Conservation (phyloP, 1,140 invertebrate species). For the Camponotus vicinus region DNA sequence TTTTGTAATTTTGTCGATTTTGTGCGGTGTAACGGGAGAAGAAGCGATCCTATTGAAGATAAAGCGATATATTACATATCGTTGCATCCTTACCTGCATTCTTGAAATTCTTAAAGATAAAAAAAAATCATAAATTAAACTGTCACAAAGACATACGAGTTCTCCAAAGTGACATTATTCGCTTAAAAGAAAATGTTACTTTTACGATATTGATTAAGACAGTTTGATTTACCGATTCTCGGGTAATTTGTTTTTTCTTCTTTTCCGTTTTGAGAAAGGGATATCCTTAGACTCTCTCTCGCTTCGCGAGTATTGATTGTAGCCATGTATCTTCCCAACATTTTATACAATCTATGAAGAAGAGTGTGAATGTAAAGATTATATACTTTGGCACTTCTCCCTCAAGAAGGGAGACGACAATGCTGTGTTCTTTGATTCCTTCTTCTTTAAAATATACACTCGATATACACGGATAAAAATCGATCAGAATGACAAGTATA, state of each 20-base stretch:
- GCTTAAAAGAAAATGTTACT: not conserved
- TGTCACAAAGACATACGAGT: not conserved
- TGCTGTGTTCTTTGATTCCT: not conserved
- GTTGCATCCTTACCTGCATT: not conserved
- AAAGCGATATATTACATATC: no score
- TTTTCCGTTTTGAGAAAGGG: not conserved
- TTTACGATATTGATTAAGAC: not conserved
- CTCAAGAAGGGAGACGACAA: not conserved
- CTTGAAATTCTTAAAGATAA: not conserved
- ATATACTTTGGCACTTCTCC: not conserved
- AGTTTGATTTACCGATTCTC: not conserved
- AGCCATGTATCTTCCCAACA: not conserved
- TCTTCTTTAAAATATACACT: slow-evolving; percentile 12
- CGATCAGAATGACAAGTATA: not conserved
- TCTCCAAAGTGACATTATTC: not conserved
- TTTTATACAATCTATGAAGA: not conserved
- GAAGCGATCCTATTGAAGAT: no score
- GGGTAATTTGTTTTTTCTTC: not conserved
- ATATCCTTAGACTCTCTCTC: not conserved
- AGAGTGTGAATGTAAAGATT: not conserved
- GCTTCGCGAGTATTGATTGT: slow-evolving; percentile 22
- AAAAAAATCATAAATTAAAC: not conserved
- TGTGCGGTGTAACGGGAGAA: not conserved
- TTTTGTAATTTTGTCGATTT: slow-evolving; percentile 13
- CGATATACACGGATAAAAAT: not conserved